These are phyloP conservation scores for Hemiprocne comata DNA, from an alignment of 2,113 vertebrate genomes.

Conservation along the genomic window DNA sequence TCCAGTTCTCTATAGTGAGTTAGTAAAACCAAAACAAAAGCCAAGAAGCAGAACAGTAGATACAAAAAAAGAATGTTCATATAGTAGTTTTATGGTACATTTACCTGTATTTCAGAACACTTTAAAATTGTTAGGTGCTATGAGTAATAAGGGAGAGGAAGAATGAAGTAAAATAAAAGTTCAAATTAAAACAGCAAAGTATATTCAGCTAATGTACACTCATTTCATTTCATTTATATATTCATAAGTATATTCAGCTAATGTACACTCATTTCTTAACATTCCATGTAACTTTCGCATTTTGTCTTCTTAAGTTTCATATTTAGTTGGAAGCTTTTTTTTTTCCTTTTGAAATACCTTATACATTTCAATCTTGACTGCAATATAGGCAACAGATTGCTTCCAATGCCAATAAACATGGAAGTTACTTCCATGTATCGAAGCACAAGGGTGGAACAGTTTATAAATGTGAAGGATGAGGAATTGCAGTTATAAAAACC, in stretches of 20 bases:
- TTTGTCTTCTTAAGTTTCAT: background rate
- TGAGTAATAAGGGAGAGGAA: background rate
- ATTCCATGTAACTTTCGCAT: background rate
- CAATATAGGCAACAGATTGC: background rate
- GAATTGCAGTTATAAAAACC: background rate
- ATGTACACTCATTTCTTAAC: background rate
- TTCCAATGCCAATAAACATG: constrained; percentile 26
- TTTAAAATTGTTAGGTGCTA: background rate
- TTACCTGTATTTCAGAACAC: background rate
- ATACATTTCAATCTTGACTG: background rate
- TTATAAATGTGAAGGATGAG: constrained; percentile 27
- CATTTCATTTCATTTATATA: too few species aligned
- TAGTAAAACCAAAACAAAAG: background rate
- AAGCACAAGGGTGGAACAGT: background rate
- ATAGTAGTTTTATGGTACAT: background rate
- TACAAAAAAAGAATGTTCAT: background rate
- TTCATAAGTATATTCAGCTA: rapidly evolving
- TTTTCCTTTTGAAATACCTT: background rate
- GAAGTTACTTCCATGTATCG: background rate
- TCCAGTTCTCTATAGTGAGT: background rate
- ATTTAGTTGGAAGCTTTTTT: background rate
- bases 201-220: rapidly evolving
- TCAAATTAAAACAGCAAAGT: background rate
- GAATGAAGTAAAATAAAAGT: background rate
- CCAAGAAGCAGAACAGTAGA: background rate